Evolutionary conservation across 2,113 vertebrate species (phyloP).

Genomic region (Albula goreensis): DNA sequence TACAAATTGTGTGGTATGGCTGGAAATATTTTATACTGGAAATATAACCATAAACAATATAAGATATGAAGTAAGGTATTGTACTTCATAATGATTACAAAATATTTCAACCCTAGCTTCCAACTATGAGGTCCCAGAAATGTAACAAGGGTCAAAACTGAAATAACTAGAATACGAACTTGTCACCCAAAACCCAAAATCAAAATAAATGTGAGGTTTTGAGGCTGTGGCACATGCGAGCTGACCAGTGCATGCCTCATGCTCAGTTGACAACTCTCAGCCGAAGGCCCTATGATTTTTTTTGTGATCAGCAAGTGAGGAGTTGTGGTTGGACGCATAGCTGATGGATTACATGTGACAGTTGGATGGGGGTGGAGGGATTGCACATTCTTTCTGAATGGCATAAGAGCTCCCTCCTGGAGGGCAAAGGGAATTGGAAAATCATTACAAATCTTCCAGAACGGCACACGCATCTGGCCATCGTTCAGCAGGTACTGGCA

Average conservation of each 20-base stretch:
- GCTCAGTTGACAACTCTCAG: not conserved
- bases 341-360: conserved; percentile 15
- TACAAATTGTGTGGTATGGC: too few species aligned
- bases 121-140: too few species aligned
- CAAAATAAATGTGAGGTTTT: not conserved
- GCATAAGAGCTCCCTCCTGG: conserved; percentile 67
- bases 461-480: not conserved
- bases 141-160: not conserved
- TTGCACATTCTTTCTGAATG: conserved; percentile 69
- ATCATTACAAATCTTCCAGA: conserved; percentile 35
- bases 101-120: not conserved
- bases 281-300: not conserved
- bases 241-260: not conserved
- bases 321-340: conserved; percentile 26
- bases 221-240: not conserved
- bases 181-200: not conserved
- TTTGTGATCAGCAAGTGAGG: conserved; percentile 33
- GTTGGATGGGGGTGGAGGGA: conserved; percentile 19
- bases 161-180: not conserved
- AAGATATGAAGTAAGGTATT: too few species aligned
- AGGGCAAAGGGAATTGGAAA: conserved; percentile 59
- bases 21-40: too few species aligned
- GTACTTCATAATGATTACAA: too few species aligned
- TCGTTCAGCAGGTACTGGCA: conserved; percentile 11
- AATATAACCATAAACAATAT: too few species aligned